Percentiles rank a stretch among this genome's conserved stretches.
Conservation (phyloP, 1,140 invertebrate genomes). For the Diachasmimorpha longicaudata region DNA sequence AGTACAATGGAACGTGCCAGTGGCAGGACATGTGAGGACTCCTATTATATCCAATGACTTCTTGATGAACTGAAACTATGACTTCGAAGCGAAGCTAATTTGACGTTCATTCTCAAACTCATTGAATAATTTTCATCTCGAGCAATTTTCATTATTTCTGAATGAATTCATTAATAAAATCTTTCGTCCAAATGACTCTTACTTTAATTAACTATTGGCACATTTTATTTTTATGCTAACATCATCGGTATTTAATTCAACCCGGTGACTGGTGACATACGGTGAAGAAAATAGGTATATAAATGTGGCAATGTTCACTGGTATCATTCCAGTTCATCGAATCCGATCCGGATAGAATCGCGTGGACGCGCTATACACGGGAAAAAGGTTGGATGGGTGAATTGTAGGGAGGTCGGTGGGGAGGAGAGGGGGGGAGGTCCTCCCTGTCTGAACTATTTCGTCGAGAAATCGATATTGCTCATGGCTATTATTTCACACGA, state of each 20-base stretch:
- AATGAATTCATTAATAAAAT: too few relatives aligned
- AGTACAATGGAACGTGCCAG: too few relatives aligned
- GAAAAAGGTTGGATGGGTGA: not conserved
- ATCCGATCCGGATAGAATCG: constrained; percentile 10
- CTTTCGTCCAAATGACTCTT: not conserved
- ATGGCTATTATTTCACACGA: constrained; percentile 29
- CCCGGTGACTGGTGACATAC: not conserved
- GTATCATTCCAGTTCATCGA: constrained; percentile 16
- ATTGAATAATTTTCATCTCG: too few relatives aligned
- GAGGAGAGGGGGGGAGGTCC: not conserved
- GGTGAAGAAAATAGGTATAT: not conserved
- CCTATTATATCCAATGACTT: too few relatives aligned
- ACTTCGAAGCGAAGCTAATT: too few relatives aligned
- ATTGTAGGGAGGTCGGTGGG: too few relatives aligned
- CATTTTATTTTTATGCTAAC: not conserved
- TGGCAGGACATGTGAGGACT: too few relatives aligned
- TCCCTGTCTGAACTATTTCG: constrained; percentile 10
- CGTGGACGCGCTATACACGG: constrained; percentile 3
- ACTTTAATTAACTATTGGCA: not conserved
- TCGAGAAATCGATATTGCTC: constrained; percentile 24
- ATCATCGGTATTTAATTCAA: not conserved
- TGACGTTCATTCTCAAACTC: too few relatives aligned
- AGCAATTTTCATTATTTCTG: too few relatives aligned
- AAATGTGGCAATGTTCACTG: not conserved
- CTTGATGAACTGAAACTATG: too few relatives aligned